These are phyloP conservation scores for Macrotis lagotis DNA, from an alignment of 2,113 vertebrate species.

Conservation along the genomic window DNA sequence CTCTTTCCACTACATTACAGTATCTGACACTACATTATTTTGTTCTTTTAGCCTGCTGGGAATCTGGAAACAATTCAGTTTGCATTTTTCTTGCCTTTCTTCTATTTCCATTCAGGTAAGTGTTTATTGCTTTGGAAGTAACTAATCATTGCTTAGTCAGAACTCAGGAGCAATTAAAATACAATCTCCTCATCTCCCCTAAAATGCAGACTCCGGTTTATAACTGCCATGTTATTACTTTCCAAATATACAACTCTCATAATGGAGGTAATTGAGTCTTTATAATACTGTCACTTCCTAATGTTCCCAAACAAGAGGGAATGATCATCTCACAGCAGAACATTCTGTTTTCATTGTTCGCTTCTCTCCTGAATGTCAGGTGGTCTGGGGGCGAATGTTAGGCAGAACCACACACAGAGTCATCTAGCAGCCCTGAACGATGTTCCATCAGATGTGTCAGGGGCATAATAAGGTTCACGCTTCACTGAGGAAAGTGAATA, in stretches of 20 bases:
- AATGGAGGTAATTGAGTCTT: slow-evolving; percentile 2
- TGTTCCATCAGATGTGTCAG: background rate
- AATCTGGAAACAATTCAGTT: background rate
- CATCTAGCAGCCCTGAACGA: background rate
- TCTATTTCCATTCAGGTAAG: background rate
- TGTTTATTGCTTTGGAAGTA: background rate
- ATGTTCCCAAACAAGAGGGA: background rate
- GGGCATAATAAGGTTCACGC: background rate
- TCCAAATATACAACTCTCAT: slow-evolving; percentile 2
- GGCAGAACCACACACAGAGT: background rate
- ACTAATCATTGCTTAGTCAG: background rate
- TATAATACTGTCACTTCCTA: background rate
- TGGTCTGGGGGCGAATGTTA: background rate
- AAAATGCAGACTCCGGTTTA: background rate
- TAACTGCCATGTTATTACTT: slow-evolving; percentile 2
- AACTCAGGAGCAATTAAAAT: slow-evolving; percentile 3
- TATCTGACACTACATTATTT: background rate
- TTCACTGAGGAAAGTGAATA: background rate
- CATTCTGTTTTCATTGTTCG: background rate
- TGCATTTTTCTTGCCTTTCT: background rate
- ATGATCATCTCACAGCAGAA: background rate
- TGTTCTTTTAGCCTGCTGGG: background rate
- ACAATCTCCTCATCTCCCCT: slow-evolving; percentile 1
- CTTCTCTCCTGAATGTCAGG: background rate
- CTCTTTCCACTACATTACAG: background rate